Base-by-base conservation (phyloP, 2,888 invertebrate genomes). In the Thyatira batis region DNA sequence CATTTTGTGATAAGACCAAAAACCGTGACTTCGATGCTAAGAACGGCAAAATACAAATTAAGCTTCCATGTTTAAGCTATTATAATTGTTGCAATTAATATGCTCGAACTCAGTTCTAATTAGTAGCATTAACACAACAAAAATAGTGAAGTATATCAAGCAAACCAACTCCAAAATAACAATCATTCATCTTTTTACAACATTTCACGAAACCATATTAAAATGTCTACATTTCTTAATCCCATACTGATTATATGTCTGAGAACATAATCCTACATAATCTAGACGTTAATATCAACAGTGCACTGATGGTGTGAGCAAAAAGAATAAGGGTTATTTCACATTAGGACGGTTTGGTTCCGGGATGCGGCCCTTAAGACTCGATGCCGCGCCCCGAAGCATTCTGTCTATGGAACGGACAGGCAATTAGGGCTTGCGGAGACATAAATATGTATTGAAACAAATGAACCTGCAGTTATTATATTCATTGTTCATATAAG, bases 251-350 rank as follows among this genome's bases (percentile, higher is more conserved):
- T 44, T 52, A 49, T 51, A 55, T 51, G 65, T 61, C 53, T 58
- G 55, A 61, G 60, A 63, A 54, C 49, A 55, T 63, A 61, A 67
- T 63, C 63, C 59, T 53, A 45, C 50, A 50, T 69, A 58, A 67
- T 59, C 61, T 54, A 43, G 59, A 63, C 65, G 45, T 49, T 63
- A 56, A 62, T 58, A 52, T 60, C 55, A 51, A 57, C 61, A 57
- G 44, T 50, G 53, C 44, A 51, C 50, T 54, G 50, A 55, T 55
- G 48, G 49, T 49, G 53, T 49, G 50, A 51, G 63, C 61, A 65
- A 61, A 61, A 67, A 61, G 53, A 53, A 44, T 51, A 2, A 48
- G 45, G 56, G 57, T 50, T 63, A 55, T 44, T 48, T 50, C 45
- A 54, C 50, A 20, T n/a, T 20, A 44, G 44, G 8, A 54, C 62